Percentiles rank a stretch among this genome's conserved stretches.
These are phyloP conservation scores for Rhinopomastus cyanomelas DNA, from an alignment of 2,113 vertebrate genomes.

Conservation along the genomic window DNA sequence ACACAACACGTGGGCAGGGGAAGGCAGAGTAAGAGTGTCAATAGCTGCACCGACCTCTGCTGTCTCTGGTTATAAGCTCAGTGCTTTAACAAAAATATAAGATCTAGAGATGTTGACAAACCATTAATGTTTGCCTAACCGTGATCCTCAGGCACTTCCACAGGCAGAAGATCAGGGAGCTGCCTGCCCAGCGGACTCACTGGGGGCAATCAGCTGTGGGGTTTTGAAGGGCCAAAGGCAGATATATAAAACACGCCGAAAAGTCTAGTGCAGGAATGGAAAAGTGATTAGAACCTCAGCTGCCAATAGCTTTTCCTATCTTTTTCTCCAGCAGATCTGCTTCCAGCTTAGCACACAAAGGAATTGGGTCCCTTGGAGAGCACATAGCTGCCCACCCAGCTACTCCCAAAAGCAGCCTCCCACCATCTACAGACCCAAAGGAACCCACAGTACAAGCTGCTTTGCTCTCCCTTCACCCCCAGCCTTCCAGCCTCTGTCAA, in stretches of 20 bases:
- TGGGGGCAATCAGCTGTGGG: not conserved
- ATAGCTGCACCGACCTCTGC: not conserved
- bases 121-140: not conserved
- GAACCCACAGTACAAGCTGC: rapidly evolving
- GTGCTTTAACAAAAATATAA: not conserved
- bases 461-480: not conserved
- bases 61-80: not conserved
- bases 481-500: not conserved
- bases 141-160: not conserved
- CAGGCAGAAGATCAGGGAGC: not conserved
- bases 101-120: not conserved
- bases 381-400: not conserved
- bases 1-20: not conserved
- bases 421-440: rapidly evolving
- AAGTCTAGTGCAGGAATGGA: not conserved
- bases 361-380: not conserved
- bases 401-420: not conserved
- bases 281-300: not conserved
- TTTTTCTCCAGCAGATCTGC: not conserved
- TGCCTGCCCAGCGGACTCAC: not conserved
- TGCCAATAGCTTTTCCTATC: not conserved
- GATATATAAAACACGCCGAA: not conserved
- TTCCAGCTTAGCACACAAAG: not conserved
- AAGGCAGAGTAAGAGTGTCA: not conserved
- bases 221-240: not conserved